phyloP scores from a whole-genome alignment of 2,113 vertebrate genomes.

The Potamarius usumacintae region DNA sequence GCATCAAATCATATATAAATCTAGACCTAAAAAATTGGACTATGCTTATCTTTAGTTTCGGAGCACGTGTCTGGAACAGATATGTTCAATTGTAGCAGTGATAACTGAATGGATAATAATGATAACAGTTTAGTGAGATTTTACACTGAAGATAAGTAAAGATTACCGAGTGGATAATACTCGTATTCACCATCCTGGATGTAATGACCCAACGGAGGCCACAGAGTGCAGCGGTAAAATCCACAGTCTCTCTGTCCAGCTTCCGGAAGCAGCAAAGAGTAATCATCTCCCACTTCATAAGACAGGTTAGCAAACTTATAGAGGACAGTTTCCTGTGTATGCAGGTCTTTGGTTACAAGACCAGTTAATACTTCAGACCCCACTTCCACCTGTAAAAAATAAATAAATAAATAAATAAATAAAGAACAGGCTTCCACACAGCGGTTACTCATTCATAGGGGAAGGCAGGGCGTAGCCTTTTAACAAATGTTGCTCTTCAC shows the following conservation, averaged over 20 bases:
- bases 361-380: slow-evolving; percentile 40
- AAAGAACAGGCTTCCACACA: background rate
- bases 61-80: background rate
- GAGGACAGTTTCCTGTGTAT: slow-evolving; percentile 32
- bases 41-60: background rate
- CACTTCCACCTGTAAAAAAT: slow-evolving; percentile 33
- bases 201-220: slow-evolving; percentile 56
- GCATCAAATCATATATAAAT: background rate
- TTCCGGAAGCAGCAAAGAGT: slow-evolving; percentile 41
- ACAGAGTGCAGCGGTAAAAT: slow-evolving; percentile 51
- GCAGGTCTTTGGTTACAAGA: slow-evolving; percentile 52
- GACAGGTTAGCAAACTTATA: slow-evolving; percentile 45
- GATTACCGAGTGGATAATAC: slow-evolving; percentile 43
- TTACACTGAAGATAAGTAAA: background rate
- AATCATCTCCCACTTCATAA: slow-evolving; percentile 48
- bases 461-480: background rate
- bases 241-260: slow-evolving; percentile 35
- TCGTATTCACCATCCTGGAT: slow-evolving; percentile 48
- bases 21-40: background rate
- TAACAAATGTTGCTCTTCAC: background rate
- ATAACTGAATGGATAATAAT: background rate
- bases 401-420: background rate
- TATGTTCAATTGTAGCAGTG: background rate
- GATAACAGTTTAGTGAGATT: background rate
- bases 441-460: background rate